Conservation (phyloP, 2,797 vertebrate species). For the Sternotherus odoratus region DNA sequence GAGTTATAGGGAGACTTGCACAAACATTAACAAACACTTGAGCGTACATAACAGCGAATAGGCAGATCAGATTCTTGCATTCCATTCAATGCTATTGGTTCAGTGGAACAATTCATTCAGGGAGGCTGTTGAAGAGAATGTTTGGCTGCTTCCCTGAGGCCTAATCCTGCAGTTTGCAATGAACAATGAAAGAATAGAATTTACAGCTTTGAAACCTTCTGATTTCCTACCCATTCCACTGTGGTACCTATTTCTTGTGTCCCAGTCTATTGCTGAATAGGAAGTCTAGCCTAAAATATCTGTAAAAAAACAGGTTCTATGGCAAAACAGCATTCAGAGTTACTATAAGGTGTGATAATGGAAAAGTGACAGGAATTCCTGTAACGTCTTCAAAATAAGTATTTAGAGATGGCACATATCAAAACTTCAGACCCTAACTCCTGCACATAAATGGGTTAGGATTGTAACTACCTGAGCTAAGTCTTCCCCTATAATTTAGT, state of each 20-base stretch:
- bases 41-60: background rate
- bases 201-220: background rate
- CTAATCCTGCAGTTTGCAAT: background rate
- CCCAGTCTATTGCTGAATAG: slow-evolving; percentile 2
- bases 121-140: background rate
- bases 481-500: background rate
- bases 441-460: background rate
- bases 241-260: background rate
- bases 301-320: background rate
- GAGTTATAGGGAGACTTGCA: background rate
- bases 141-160: background rate
- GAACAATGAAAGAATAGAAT: background rate
- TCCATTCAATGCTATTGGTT: slow-evolving; percentile 17
- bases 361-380: background rate
- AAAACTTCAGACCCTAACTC: background rate
- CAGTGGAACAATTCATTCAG: background rate
- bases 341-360: background rate
- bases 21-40: slow-evolving; percentile 6
- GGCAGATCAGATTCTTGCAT: slow-evolving; percentile 11
- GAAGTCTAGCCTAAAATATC: background rate
- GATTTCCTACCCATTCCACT: slow-evolving; percentile 10
- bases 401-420: background rate
- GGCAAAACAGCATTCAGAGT: background rate
- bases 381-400: background rate
- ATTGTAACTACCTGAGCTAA: background rate